phyloP scores from a whole-genome alignment of 1,140 invertebrate species.

The Manduca sexta region DNA sequence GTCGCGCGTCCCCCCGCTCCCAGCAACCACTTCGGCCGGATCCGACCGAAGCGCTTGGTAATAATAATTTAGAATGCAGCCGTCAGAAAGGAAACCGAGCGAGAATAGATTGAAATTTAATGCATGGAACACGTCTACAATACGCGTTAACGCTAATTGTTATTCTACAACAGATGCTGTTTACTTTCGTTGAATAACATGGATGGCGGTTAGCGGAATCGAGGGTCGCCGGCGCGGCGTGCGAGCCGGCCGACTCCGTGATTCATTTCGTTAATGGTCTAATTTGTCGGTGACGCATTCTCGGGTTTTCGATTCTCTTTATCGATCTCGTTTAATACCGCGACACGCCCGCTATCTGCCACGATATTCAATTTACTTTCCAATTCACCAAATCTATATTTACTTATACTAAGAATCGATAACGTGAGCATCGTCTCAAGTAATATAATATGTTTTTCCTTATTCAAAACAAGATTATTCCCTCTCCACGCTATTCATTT shows the following conservation, averaged over 20 bases:
- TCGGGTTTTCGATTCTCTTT: background rate
- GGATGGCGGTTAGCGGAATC: constrained; percentile 42
- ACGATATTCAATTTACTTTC: no score
- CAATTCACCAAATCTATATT: no score
- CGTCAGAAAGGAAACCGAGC: constrained; percentile 64
- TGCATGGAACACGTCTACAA: constrained; percentile 54
- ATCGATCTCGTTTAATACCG: background rate
- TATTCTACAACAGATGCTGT: constrained; percentile 64
- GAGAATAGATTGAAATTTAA: constrained; percentile 71
- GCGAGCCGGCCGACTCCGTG: constrained; percentile 19
- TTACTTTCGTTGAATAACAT: constrained; percentile 68
- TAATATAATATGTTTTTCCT: no score
- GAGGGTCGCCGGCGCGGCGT: constrained; percentile 20
- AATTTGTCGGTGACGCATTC: constrained; percentile 8
- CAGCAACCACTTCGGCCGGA: constrained; percentile 60
- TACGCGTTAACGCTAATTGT: constrained; percentile 61
- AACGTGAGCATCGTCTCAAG: no score
- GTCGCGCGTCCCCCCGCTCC: constrained; percentile 50
- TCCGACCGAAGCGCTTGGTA: constrained; percentile 50
- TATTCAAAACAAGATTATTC: no score
- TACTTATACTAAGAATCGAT: no score
- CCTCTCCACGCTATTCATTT: no score
- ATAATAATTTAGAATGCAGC: constrained; percentile 68
- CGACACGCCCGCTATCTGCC: no score
- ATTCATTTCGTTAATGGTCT: constrained; percentile 30